Conservation (phyloP, 2,113 vertebrate species). For the Saguinus imperator region DNA sequence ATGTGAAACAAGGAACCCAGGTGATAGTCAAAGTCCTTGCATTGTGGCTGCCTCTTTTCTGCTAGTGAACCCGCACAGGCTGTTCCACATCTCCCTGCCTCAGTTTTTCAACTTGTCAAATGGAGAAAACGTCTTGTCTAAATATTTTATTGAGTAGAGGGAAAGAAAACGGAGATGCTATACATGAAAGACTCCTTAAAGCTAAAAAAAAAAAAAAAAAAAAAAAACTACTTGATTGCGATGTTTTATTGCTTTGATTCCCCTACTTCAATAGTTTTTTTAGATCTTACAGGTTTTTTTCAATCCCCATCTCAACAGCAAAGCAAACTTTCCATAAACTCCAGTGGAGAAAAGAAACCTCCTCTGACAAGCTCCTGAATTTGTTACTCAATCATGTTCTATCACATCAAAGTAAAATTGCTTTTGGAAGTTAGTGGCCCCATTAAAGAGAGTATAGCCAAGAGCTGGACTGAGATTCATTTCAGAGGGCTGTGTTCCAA, state of each 20-base stretch:
- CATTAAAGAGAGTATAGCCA: not conserved
- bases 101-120: not conserved
- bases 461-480: not conserved
- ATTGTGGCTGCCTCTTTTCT: not conserved
- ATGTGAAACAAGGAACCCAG: not conserved
- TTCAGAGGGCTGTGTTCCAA: not conserved
- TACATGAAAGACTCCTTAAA: not conserved
- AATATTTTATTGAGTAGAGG: conserved; percentile 3
- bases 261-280: conserved; percentile 19
- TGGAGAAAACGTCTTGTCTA: not conserved
- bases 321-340: conserved; percentile 41
- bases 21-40: not conserved
- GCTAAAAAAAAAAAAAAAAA: not conserved
- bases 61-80: not conserved
- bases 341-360: not conserved
- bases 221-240: not conserved
- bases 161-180: not conserved
- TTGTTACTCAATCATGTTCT: conserved; percentile 4
- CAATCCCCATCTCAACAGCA: not conserved
- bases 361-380: not conserved
- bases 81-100: not conserved
- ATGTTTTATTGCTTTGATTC: conserved; percentile 17
- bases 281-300: not conserved
- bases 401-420: not conserved
- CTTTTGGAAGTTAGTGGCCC: not conserved